Base-by-base conservation (phyloP, 2,113 vertebrate species). In the Gymnobelideus leadbeateri region DNA sequence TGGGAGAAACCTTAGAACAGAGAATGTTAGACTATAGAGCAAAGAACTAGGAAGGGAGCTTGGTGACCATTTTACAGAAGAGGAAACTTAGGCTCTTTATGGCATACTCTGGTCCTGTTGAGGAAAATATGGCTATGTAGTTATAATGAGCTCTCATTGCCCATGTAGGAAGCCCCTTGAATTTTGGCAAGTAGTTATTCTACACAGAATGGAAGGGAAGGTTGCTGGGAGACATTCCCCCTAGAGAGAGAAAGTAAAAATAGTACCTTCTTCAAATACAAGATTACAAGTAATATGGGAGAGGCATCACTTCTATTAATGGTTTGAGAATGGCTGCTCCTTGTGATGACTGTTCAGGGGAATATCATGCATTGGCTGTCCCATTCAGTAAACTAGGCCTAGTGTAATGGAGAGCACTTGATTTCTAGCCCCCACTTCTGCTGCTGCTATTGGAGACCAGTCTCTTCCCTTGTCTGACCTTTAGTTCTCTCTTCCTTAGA, bases 171-270 rank as follows among this genome's bases (percentile, higher is more conserved):
- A 43, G 49, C 26, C 54, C 47, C 54, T 50, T 92, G 54, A 61
- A 57, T 92, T 57, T 57, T 57, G 57, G 54, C 43, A 92, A 61
- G 46, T 43, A 49, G 91, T 92, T 57, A 49, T 57, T 92, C 21
- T 31, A 61, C 46, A 54, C 46, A 49, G 68, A 51, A 25, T 19
- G 9, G 92, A 68, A 68, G 8, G 19, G 49, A 68, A 28, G 57
- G 57, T 68, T 68, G 55, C 92, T 92, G 92, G 92, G 55, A 92
- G n/a, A 68, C 92, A 77, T 51, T n/a, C 28, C 57, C 46, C 57
- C 9, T 37, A 61, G 55, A 61, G 55, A 54, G 46, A 61, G 26
- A 54, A 31, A 26, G 54, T 92, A 92, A 92, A 92, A 92, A 92
- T 92, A 92, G 91, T 49, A 92, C 26, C 25, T 61, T 92, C 53